phyloP scores from a whole-genome alignment of 2,888 invertebrate species.

The Chloroclystis v-ata region DNA sequence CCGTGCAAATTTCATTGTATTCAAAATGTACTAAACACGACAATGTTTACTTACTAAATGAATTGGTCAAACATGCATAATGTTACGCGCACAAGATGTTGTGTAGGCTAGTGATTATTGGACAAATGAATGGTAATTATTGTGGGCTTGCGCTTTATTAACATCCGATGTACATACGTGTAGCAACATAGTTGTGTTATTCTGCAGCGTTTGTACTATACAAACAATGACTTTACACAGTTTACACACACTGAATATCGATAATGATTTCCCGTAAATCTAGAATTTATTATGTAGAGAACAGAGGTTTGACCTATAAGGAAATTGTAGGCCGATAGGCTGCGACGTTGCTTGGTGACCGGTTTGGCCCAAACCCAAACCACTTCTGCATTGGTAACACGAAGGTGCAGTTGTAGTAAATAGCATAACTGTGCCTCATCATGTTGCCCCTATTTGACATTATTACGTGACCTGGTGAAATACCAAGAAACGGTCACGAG shows the following conservation, averaged over 20 bases:
- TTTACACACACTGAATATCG: no score
- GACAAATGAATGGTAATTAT: slow-evolving; percentile 30
- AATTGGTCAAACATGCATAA: neutral
- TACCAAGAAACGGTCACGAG: neutral
- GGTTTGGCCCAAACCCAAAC: slow-evolving; percentile 4
- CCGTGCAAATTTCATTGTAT: slow-evolving; percentile 56
- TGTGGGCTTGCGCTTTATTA: slow-evolving; percentile 24
- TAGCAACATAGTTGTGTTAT: slow-evolving; percentile 5
- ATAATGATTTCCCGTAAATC: no score
- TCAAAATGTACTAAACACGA: slow-evolving; percentile 32
- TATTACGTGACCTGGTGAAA: neutral
- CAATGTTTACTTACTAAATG: slow-evolving; percentile 34
- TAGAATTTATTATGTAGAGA: neutral
- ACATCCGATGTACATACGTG: slow-evolving; percentile 32
- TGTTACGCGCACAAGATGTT: neutral
- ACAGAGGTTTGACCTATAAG: neutral
- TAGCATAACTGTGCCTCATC: slow-evolving; percentile 7
- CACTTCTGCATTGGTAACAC: slow-evolving; percentile 28
- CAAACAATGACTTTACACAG: neutral
- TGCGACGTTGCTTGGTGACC: neutral
- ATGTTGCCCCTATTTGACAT: slow-evolving; percentile 25
- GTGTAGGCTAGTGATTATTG: slow-evolving; percentile 11
- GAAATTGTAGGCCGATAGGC: neutral
- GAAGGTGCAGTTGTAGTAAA: slow-evolving; percentile 22
- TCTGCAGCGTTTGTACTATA: neutral